Percentiles rank a stretch among this genome's conserved stretches.
These are phyloP conservation scores for Agrypnus murinus DNA, from an alignment of 2,888 invertebrate species.

Conservation along the genomic window DNA sequence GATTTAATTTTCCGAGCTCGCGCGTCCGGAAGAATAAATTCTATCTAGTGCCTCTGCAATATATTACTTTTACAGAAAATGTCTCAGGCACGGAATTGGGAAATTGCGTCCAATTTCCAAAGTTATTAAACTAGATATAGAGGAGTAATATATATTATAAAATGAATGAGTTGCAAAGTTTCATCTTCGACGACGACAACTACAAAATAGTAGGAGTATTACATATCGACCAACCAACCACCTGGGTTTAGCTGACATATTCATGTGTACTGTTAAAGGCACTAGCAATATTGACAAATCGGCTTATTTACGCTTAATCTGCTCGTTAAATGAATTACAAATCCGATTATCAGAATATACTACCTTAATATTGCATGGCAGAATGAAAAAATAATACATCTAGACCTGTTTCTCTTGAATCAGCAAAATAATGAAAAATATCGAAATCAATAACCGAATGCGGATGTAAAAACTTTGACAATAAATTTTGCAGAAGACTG, in stretches of 20 bases:
- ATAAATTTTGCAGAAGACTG: neutral
- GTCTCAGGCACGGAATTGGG: constrained; percentile 31
- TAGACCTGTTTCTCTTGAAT: neutral
- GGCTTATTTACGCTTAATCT: constrained; percentile 22
- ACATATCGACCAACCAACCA: too few relatives aligned
- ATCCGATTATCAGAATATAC: constrained; percentile 17
- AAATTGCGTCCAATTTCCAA: constrained; percentile 45
- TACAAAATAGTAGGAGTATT: too few relatives aligned
- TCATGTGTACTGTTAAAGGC: neutral
- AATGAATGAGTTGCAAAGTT: neutral
- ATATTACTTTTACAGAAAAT: constrained; percentile 38
- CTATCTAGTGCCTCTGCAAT: constrained; percentile 34
- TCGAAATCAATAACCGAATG: neutral
- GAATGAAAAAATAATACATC: constrained; percentile 2
- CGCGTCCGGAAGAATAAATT: constrained; percentile 45
- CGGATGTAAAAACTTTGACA: neutral
- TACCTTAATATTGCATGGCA: neutral
- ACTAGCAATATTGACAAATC: constrained; percentile 17
- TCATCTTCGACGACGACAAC: neutral
- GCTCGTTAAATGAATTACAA: constrained; percentile 24
- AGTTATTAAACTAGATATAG: constrained; percentile 37
- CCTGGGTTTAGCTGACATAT: neutral
- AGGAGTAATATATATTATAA: constrained; percentile 1
- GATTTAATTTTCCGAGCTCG: constrained; percentile 41
- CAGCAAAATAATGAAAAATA: constrained; percentile 1